phyloP scores from a whole-genome alignment of 1,140 invertebrate species.

The Eubasilissa regina region DNA sequence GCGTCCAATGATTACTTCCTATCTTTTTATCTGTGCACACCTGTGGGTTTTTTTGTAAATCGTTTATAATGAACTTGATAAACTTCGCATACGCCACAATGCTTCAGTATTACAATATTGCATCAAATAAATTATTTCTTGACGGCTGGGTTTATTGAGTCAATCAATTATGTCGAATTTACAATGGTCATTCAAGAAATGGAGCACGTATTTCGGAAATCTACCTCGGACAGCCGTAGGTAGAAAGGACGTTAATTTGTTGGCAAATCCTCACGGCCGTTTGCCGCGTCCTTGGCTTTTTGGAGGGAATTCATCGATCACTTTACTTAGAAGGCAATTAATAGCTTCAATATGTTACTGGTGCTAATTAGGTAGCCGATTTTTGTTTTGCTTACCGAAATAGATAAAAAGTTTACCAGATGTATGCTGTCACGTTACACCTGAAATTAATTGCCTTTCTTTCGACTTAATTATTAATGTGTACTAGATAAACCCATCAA shows the following conservation, averaged over 20 bases:
- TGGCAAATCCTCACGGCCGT: background rate
- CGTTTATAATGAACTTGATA: background rate
- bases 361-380: too few relatives aligned
- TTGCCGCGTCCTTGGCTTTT: background rate
- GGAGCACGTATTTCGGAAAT: background rate
- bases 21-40: slow-evolving; percentile 12
- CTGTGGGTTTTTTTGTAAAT: slow-evolving; percentile 24
- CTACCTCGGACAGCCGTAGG: background rate
- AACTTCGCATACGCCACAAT: background rate
- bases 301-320: slow-evolving; percentile 15
- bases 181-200: background rate
- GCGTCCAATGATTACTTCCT: slow-evolving; percentile 19
- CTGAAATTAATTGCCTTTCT: too few relatives aligned
- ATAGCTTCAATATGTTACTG: background rate
- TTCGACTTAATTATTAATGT: too few relatives aligned
- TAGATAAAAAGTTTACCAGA: too few relatives aligned
- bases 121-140: background rate
- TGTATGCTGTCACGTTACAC: too few relatives aligned
- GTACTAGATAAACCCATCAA: too few relatives aligned
- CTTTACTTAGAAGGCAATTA: slow-evolving; percentile 5
- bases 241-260: background rate
- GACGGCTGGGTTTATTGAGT: background rate
- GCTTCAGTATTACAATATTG: background rate
- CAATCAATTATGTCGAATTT: background rate
- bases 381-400: too few relatives aligned